phyloP scores from a whole-genome alignment of 2,797 vertebrate genomes.

The Triplophysa yarkandensis region DNA sequence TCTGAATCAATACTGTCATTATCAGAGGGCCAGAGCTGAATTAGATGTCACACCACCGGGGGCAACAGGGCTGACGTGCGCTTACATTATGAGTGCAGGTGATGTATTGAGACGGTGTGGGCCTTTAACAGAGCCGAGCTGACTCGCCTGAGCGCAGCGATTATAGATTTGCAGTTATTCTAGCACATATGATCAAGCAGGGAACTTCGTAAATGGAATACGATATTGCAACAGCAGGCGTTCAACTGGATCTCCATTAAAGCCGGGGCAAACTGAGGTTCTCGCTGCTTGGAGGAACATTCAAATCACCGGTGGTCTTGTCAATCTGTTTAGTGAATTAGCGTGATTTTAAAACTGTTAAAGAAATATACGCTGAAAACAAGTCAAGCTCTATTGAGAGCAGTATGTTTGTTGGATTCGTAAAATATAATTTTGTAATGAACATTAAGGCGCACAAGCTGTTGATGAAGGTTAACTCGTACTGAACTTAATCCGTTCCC shows the following conservation, averaged over 20 bases:
- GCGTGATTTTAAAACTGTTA: not conserved
- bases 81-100: slow-evolving; percentile 65
- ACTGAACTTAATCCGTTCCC: no score
- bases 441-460: no score
- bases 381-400: not conserved
- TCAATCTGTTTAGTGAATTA: not conserved
- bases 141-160: slow-evolving; percentile 47
- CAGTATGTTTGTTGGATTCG: not conserved
- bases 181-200: slow-evolving; percentile 53
- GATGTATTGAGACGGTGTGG: slow-evolving; percentile 61
- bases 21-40: slow-evolving; percentile 67
- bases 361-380: not conserved
- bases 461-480: no score
- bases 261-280: slow-evolving; percentile 33
- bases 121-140: slow-evolving; percentile 50
- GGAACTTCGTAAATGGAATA: slow-evolving; percentile 57
- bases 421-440: no score
- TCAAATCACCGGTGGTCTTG: not conserved
- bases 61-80: slow-evolving; percentile 62
- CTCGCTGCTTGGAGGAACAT: slow-evolving; percentile 19
- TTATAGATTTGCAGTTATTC: slow-evolving; percentile 61
- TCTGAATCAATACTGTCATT: slow-evolving; percentile 73
- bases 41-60: slow-evolving; percentile 69
- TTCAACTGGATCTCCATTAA: slow-evolving; percentile 51
- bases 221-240: slow-evolving; percentile 50